Evolutionary conservation across 2,797 vertebrate genomes (phyloP).

Genomic region (Micropoecilia bifurca): DNA sequence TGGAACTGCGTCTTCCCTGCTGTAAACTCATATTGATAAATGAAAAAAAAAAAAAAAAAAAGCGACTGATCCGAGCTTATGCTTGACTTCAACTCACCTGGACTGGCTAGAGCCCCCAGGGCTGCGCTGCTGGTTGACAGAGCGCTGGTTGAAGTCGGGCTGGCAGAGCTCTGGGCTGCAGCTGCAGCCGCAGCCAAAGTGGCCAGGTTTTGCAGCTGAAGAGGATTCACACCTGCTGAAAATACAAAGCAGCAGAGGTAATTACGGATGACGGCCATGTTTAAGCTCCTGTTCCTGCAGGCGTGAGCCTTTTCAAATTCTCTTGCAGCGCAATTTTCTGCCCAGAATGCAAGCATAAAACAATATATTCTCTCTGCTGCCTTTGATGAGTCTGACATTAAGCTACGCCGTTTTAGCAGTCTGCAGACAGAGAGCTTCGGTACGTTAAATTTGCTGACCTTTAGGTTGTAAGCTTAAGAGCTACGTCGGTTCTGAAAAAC

Average conservation of each 20-base stretch:
- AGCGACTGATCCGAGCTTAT: neutral
- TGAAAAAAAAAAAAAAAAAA: too few relatives aligned
- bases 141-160: constrained; percentile 87
- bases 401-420: neutral
- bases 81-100: constrained; percentile 78
- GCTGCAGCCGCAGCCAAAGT: constrained; percentile 94
- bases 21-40: too few relatives aligned
- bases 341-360: neutral
- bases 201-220: constrained; percentile 96
- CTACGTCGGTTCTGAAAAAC: neutral
- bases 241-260: constrained; percentile 26
- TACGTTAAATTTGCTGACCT: neutral
- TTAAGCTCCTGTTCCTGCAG: constrained; percentile 1
- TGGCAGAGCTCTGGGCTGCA: constrained; percentile 91
- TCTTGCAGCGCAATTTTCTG: neutral
- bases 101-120: constrained; percentile 87
- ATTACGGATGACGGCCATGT: constrained; percentile 24
- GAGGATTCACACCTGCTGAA: constrained; percentile 89
- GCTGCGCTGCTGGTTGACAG: constrained; percentile 79
- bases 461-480: neutral
- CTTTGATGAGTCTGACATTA: neutral
- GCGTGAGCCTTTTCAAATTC: neutral
- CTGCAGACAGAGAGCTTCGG: neutral
- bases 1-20: neutral
- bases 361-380: neutral